Percentiles rank a stretch among this genome's conserved stretches.
Evolutionary conservation across 2,113 vertebrate genomes (phyloP).

Genomic region (Limnothrissa miodon): DNA sequence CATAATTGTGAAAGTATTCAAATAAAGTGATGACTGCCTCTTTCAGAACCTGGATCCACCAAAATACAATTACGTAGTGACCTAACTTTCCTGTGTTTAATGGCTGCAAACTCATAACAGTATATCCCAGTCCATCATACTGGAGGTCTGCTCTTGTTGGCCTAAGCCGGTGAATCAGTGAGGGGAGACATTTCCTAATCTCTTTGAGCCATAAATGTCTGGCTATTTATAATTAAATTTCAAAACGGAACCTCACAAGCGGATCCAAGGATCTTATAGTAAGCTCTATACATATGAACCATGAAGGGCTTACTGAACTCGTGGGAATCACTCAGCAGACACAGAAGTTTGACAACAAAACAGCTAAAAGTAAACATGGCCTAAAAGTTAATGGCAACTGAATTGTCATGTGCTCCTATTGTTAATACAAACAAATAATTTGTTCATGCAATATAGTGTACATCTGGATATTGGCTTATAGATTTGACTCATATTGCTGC

Average conservation of each 20-base stretch:
- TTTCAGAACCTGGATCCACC: neutral
- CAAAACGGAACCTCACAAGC: neutral
- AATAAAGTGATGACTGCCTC: neutral
- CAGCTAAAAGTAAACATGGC: neutral
- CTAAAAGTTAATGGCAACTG: neutral
- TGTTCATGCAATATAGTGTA: neutral
- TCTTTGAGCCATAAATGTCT: constrained; percentile 33
- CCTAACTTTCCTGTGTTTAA: neutral
- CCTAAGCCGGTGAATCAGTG: constrained; percentile 40
- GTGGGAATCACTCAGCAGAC: neutral
- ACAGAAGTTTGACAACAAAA: neutral
- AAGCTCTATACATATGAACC: neutral
- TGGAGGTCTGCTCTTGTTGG: neutral
- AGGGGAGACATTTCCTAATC: constrained; percentile 29
- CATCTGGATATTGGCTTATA: neutral
- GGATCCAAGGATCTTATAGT: neutral
- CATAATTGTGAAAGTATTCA: neutral
- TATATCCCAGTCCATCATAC: neutral
- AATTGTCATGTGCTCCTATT: neutral
- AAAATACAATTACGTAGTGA: neutral
- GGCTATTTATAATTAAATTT: constrained; percentile 32
- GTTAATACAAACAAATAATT: neutral
- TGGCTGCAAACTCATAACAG: neutral
- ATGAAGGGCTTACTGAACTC: neutral
- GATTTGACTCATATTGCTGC: neutral